Evolutionary conservation across 2,888 invertebrate genomes (phyloP).

Genomic region (Oxystoma pomonae): DNA sequence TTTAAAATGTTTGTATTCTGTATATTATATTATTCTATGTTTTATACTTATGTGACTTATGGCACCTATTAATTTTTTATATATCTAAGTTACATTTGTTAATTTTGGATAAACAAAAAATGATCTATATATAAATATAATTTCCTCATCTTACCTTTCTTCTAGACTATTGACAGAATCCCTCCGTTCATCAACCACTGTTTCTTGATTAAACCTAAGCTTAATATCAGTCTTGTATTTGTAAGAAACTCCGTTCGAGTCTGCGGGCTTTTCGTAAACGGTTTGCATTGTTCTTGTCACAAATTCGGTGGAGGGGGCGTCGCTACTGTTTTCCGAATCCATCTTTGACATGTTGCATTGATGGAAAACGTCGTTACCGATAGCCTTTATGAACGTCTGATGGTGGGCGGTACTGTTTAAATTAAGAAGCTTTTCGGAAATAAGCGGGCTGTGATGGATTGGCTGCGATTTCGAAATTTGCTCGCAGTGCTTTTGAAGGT

Average conservation of each 20-base stretch:
- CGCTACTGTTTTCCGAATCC: constrained; percentile 3
- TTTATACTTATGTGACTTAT: too few species aligned
- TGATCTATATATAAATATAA: too few species aligned
- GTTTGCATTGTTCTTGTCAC: constrained; percentile 41
- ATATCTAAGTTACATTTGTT: too few species aligned
- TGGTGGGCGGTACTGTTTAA: neutral
- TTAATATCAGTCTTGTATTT: constrained; percentile 95
- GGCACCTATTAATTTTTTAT: too few species aligned
- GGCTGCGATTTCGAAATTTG: constrained; percentile 45
- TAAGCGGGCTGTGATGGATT: constrained; percentile 6
- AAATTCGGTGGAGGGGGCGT: constrained; percentile 9
- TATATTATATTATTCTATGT: too few species aligned
- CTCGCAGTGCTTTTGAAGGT: constrained; percentile 81
- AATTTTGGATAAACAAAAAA: too few species aligned
- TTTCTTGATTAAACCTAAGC: constrained; percentile 64
- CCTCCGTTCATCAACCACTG: constrained; percentile 29
- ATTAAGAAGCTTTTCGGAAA: constrained; percentile 3
- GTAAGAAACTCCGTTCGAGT: constrained; percentile 54
- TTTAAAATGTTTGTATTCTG: too few species aligned
- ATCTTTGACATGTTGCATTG: neutral
- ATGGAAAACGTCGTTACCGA: neutral
- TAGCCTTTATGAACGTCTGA: neutral
- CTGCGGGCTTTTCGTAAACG: constrained; percentile 38
- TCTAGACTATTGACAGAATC: constrained; percentile 46
- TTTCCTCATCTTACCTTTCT: constrained; percentile 48